Evolutionary conservation across 2,888 invertebrate genomes (phyloP), one percentile per base, ranked within the genome.

Genomic region (Psylliodes chrysocephalus): DNA sequence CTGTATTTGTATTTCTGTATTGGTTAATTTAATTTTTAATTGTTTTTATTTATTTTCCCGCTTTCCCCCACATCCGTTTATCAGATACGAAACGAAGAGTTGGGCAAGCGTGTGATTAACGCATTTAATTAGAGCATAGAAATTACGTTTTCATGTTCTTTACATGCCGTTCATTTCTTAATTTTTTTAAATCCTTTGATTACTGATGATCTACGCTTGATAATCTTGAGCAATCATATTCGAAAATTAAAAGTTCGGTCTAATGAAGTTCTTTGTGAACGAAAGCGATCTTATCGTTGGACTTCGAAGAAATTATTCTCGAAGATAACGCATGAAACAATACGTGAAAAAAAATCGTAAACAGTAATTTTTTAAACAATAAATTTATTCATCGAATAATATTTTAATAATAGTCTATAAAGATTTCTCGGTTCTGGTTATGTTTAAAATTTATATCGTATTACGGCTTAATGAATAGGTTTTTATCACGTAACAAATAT

Each of bases 111-210:
- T 64, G 51, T 33, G 60, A 56, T 64, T 64, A 60, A 60, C 25
- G 46, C 44, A 38, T 49, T 38, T 53, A 60, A 67, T 59, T 67
- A 61, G 66, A 67, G 63, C 63, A 67, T 60, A 57, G 42, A 67
- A 67, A 60, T 67, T 44, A 49, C 47, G 38, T 60, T 61, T 60
- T 64, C 66, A 57, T 63, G 63, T 64, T 18, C 22, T 46, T 60
- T 63, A 56, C 64, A 64, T 56, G 63, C 38, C 49, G 42, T 40
- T 63, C 49, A 53, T 47, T 57, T 57, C 53, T 61, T 62, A 65
- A 65, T 61, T 30, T 44, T 18, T 49, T 30, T 28, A 28, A 49
- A 42, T 42, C 42, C 40, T 40, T 17, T 40, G 59, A 59, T 59
- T 40, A 18, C 51, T 59, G 40, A 40, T 59, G 44, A 51, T 51